Conservation (phyloP, 2,888 invertebrate genomes). For the Andrena flavipes region DNA sequence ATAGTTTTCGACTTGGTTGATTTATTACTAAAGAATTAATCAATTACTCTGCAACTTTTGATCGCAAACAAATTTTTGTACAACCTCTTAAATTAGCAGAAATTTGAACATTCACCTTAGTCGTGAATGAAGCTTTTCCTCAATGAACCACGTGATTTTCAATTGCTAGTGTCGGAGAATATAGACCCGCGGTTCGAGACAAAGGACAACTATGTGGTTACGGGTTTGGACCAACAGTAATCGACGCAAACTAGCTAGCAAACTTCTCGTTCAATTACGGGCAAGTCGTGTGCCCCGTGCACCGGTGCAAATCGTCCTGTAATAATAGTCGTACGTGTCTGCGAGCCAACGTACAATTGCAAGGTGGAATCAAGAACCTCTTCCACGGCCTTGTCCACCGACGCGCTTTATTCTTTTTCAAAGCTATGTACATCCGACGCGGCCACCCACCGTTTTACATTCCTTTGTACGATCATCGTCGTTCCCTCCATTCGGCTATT, state of each 20-base stretch:
- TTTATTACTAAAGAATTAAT: too few species aligned
- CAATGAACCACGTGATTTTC: not conserved
- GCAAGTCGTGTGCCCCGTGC: slow-evolving; percentile 32
- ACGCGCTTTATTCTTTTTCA: slow-evolving; percentile 52
- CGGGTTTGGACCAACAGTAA: slow-evolving; percentile 4
- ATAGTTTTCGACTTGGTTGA: too few species aligned
- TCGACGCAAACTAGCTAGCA: slow-evolving; percentile 8
- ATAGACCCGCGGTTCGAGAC: not conserved
- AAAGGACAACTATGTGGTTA: not conserved
- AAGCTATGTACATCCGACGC: slow-evolving; percentile 8
- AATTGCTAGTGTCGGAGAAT: not conserved
- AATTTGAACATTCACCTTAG: too few species aligned
- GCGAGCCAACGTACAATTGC: slow-evolving; percentile 55
- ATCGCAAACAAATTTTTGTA: too few species aligned
- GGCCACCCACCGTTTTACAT: not conserved
- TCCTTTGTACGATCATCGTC: slow-evolving; percentile 8
- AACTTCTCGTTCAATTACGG: slow-evolving; percentile 48
- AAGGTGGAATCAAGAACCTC: slow-evolving; percentile 58
- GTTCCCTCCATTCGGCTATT: not conserved
- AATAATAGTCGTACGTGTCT: slow-evolving; percentile 49
- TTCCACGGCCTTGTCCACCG: slow-evolving; percentile 60
- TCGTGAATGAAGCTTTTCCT: not conserved
- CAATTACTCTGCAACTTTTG: too few species aligned
- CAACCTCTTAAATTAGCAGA: too few species aligned
- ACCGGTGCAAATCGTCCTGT: slow-evolving; percentile 50